Percentiles rank a stretch among this genome's conserved stretches.
phyloP scores from a whole-genome alignment of 2,797 vertebrate genomes.

The Falco concolor region DNA sequence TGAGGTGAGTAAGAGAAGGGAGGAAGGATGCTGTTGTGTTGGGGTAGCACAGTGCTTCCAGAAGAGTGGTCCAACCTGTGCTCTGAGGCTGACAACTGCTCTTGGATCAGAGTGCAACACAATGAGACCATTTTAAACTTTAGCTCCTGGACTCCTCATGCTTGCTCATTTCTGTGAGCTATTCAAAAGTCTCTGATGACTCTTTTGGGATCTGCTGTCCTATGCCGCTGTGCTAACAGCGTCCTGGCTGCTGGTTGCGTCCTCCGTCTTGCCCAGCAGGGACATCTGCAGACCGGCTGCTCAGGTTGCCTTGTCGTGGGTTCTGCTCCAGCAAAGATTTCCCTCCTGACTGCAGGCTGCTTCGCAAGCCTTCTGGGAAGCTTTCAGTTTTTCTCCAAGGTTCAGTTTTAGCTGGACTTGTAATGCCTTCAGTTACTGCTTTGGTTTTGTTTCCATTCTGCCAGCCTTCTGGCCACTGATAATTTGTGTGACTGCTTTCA shows the following conservation, averaged over 20 bases:
- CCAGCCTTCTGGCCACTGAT: not conserved
- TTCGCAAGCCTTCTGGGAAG: not conserved
- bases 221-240: not conserved
- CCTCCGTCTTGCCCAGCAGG: not conserved
- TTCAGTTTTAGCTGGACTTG: not conserved
- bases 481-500: accelerated
- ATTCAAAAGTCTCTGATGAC: not conserved
- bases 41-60: not conserved
- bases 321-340: not conserved
- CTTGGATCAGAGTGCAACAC: not conserved
- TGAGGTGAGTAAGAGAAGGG: not conserved
- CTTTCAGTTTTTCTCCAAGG: not conserved
- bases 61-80: not conserved
- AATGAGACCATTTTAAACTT: not conserved
- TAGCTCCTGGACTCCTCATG: not conserved
- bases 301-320: accelerated
- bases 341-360: not conserved
- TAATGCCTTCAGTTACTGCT: not conserved
- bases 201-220: not conserved
- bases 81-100: not conserved
- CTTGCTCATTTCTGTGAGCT: not conserved
- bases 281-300: not conserved
- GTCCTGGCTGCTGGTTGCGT: not conserved
- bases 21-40: not conserved
- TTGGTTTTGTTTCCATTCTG: not conserved